Conservation (phyloP, 2,888 invertebrate species). For the Macroteleia sp. region DNA sequence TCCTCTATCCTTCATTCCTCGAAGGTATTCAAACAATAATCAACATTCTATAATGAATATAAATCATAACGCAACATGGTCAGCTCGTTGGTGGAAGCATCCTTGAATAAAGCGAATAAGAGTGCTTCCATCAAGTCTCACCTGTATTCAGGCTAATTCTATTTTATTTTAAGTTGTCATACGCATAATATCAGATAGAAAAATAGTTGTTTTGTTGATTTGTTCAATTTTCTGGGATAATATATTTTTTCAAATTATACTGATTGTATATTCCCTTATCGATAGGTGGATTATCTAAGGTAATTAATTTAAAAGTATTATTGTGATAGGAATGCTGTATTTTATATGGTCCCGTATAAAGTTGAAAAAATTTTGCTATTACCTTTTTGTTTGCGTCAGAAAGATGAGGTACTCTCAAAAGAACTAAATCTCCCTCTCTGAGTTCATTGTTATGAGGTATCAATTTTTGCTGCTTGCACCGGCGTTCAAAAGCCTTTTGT, state of each 20-base stretch:
- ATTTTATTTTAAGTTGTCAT: background rate
- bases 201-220: too few relatives aligned
- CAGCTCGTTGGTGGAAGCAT: too few relatives aligned
- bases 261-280: conserved; percentile 13
- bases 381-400: background rate
- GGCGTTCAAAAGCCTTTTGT: background rate
- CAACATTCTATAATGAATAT: too few relatives aligned
- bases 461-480: background rate
- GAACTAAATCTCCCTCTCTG: background rate
- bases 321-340: conserved; percentile 1
- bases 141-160: too few relatives aligned
- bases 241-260: conserved; percentile 10
- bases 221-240: background rate
- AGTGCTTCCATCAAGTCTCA: too few relatives aligned
- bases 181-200: background rate
- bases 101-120: too few relatives aligned
- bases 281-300: background rate
- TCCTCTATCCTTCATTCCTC: too few relatives aligned
- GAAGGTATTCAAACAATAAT: background rate
- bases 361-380: background rate
- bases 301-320: conserved; percentile 11
- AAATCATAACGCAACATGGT: too few relatives aligned
- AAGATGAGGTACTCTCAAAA: background rate
- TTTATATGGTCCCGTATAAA: conserved; percentile 9
- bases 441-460: background rate